Evolutionary conservation across 2,797 vertebrate genomes (phyloP).

Genomic region (Enteromius thamalakanensis): DNA sequence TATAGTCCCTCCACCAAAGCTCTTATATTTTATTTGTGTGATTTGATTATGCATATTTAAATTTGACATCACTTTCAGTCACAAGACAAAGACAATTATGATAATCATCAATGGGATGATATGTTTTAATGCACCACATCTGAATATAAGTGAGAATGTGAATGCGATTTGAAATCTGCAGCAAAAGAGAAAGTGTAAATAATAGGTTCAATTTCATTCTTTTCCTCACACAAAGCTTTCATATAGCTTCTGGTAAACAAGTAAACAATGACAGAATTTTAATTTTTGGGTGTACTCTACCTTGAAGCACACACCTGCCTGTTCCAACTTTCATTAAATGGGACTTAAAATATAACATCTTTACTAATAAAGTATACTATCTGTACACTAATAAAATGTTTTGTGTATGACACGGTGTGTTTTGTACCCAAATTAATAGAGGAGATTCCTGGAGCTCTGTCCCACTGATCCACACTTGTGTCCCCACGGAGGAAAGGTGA

Average conservation of each 20-base stretch:
- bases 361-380: constrained; percentile 50
- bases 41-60: neutral
- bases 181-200: neutral
- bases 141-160: neutral
- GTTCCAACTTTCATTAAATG: constrained; percentile 61
- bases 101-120: neutral
- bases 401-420: constrained; percentile 33
- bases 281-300: neutral
- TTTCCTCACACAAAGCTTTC: neutral
- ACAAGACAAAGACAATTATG: neutral
- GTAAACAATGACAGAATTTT: neutral
- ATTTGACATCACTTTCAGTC: neutral
- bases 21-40: neutral
- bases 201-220: too few relatives aligned
- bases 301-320: neutral
- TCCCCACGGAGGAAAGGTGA: constrained; percentile 67
- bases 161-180: neutral
- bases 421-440: constrained; percentile 51
- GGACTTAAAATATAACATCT: constrained; percentile 42
- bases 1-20: neutral
- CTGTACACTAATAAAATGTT: constrained; percentile 3
- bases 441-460: constrained; percentile 64
- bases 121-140: neutral
- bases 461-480: constrained; percentile 64
- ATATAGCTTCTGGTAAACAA: neutral